phyloP scores from a whole-genome alignment of 2,888 invertebrate species.

The Zhuqinia jingwanae region DNA sequence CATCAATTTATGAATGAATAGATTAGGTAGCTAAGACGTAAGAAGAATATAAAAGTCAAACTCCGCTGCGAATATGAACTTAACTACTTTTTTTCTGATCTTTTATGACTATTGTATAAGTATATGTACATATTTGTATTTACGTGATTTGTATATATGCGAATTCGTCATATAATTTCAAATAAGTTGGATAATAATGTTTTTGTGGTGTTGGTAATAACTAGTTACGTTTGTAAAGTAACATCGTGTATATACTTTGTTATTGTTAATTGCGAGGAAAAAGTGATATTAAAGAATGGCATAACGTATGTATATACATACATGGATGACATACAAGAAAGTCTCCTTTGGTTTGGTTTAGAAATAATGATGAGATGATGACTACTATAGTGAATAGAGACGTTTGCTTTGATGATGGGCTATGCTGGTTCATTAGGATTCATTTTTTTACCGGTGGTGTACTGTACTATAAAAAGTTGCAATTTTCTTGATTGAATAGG shows the following conservation, averaged over 20 bases:
- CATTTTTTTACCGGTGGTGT: background rate
- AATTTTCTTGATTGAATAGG: too few relatives aligned
- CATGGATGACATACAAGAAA: too few relatives aligned
- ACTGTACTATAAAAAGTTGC: too few relatives aligned
- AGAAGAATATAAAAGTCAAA: too few relatives aligned
- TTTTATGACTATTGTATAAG: background rate
- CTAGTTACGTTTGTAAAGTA: too few relatives aligned
- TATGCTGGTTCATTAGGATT: conserved; percentile 1
- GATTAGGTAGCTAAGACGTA: conserved; percentile 16
- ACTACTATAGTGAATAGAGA: background rate
- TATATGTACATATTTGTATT: background rate
- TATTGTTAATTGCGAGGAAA: too few relatives aligned
- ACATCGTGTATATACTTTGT: too few relatives aligned
- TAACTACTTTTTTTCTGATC: background rate
- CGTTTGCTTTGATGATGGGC: background rate
- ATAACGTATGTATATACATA: too few relatives aligned
- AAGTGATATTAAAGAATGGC: background rate
- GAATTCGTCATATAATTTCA: too few relatives aligned
- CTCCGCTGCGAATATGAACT: background rate
- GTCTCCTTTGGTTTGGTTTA: too few relatives aligned
- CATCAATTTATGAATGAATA: conserved; percentile 53
- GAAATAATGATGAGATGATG: background rate
- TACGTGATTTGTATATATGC: background rate
- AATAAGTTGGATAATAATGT: too few relatives aligned
- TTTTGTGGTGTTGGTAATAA: too few relatives aligned